A percentile compares a stretch with the other conserved stretches of the same genome.
Evolutionary conservation across 2,888 invertebrate genomes (phyloP).

Genomic region (Drosophila cyrtoloma): DNA sequence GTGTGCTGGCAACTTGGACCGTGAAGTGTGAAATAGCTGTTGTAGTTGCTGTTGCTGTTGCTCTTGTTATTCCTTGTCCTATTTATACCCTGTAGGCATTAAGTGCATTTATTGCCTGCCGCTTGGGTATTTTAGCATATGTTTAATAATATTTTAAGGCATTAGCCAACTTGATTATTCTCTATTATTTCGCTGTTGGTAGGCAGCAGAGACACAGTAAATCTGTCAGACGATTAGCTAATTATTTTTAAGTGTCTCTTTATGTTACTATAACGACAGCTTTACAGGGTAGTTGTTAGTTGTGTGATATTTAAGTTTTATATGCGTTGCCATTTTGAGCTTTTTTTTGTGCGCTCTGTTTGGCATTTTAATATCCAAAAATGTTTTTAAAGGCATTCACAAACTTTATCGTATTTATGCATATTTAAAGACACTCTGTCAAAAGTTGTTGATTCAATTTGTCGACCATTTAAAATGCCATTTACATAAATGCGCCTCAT

Average conservation of each 20-base stretch:
- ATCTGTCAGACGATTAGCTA: neutral
- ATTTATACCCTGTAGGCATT: slow-evolving; percentile 25
- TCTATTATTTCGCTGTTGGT: neutral
- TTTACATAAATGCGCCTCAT: slow-evolving; percentile 28
- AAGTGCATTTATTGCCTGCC: neutral
- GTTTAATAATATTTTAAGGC: too few relatives aligned
- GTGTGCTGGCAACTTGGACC: slow-evolving; percentile 35
- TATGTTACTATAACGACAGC: neutral
- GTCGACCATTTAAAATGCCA: slow-evolving; percentile 24
- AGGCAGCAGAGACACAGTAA: neutral
- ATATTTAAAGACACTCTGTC: slow-evolving; percentile 20
- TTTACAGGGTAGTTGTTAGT: neutral
- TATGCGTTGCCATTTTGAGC: neutral
- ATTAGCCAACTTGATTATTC: neutral
- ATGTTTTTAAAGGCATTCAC: slow-evolving; percentile 27
- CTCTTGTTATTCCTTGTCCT: slow-evolving; percentile 14
- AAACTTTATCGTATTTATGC: slow-evolving; percentile 19
- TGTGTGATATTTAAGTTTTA: neutral
- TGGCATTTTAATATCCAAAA: slow-evolving; percentile 55
- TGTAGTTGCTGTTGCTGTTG: neutral
- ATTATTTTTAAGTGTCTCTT: neutral
- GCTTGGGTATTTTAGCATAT: neutral
- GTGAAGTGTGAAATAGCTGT: slow-evolving; percentile 27
- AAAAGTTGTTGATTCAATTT: slow-evolving; percentile 25
- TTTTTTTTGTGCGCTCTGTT: slow-evolving; percentile 33